Percentiles rank a stretch among this genome's conserved stretches.
These are phyloP conservation scores for Perdita meconis DNA, from an alignment of 2,888 invertebrate genomes.

Conservation along the genomic window DNA sequence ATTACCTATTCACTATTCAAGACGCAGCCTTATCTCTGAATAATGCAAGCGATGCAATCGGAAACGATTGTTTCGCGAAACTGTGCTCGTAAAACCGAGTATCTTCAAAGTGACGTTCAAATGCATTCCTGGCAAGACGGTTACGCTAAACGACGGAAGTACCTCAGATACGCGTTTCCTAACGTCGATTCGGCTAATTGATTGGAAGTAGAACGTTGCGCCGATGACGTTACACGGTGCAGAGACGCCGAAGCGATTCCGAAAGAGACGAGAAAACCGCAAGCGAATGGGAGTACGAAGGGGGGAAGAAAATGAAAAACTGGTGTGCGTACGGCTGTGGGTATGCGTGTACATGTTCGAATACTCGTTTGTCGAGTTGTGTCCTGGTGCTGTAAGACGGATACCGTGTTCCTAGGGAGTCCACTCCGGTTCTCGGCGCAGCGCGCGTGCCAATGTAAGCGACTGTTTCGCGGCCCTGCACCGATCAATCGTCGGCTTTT, in stretches of 20 bases:
- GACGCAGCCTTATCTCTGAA: constrained; percentile 10
- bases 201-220: background rate
- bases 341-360: constrained; percentile 32
- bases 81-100: constrained; percentile 32
- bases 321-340: constrained; percentile 3
- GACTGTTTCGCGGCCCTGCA: constrained; percentile 63
- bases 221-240: background rate
- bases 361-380: constrained; percentile 54
- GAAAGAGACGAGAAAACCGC: background rate
- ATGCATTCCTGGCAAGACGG: background rate
- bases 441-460: constrained; percentile 68
- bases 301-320: constrained; percentile 26
- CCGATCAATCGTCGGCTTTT: constrained; percentile 67
- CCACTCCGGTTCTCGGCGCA: constrained; percentile 49
- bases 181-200: constrained; percentile 7
- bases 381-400: constrained; percentile 37
- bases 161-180: background rate
- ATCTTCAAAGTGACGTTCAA: constrained; percentile 15
- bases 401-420: constrained; percentile 55
- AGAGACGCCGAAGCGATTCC: background rate
- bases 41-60: constrained; percentile 25
- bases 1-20: constrained; percentile 27
- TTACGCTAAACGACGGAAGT: background rate
- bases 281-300: constrained; percentile 10
- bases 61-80: constrained; percentile 39